Evolutionary conservation across 2,113 vertebrate species (phyloP), one percentile per base, ranked within the genome.

Genomic region (Tachysurus vachellii): DNA sequence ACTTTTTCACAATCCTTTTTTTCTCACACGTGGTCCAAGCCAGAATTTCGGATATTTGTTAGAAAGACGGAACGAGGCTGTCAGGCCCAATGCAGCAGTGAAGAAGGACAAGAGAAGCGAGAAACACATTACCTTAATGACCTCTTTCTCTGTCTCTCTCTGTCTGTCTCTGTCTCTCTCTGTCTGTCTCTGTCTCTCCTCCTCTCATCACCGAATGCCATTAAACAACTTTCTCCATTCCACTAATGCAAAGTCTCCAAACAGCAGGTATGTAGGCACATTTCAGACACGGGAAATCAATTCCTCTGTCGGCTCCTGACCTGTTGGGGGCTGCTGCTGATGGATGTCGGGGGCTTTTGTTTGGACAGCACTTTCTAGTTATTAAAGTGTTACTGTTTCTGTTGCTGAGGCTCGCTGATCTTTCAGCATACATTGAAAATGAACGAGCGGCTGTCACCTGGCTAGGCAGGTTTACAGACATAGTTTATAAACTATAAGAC

Each of bases 171-270:
- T 85, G 26, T 53, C 83, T 21, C 47, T 36, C 19, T 82, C 83
- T 75, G 57, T 87, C 68, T 79, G 70, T 90, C 64, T 79, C 77
- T 82, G 13, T 31, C 83, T 11, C 47, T 73, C 79, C 62, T 54
- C 70, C 90, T 85, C 77, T 86, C 75, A 77, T 90, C 71, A 85
- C 64, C 90, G 73, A 76, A 53, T 77, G 85, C 19, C 90, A 93
- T 93, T 91, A 91, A 92, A 92, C 87, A 92, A 90, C 93, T 94
- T 84, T 81, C 68, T 76, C 88, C 44, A 80, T 91, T 85, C 87
- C 83, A n/a, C 73, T 28, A 80, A 85, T 88, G 57, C 85, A 85
- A 86, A 89, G 81, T 89, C 66, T 68, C 59, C 66, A 53, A 89
- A 88, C 83, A 88, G 86, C 88, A 89, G 87, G 86, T 87, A 89